Conservation (phyloP, 2,797 vertebrate species). For the Betta splendens region DNA sequence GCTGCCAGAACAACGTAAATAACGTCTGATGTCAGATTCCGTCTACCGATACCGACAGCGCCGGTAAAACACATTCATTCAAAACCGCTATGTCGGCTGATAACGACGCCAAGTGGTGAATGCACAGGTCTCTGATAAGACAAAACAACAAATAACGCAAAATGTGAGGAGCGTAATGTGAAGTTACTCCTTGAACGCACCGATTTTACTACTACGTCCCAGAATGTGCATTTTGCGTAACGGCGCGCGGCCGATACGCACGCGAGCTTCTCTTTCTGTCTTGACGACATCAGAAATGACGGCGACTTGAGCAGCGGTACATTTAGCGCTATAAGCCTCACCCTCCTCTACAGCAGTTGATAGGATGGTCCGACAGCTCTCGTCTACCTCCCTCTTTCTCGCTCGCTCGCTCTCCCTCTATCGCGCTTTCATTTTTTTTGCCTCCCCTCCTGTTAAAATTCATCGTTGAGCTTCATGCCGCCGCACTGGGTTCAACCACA, state of each 20-base stretch:
- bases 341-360: slow-evolving; percentile 53
- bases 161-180: neutral
- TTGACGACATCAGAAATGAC: slow-evolving; percentile 58
- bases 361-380: slow-evolving; percentile 52
- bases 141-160: neutral
- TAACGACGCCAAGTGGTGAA: slow-evolving; percentile 2
- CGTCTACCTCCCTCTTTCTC: slow-evolving; percentile 26
- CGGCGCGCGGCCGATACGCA: slow-evolving; percentile 42
- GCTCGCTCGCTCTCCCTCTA: slow-evolving; percentile 19
- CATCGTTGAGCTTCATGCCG: slow-evolving; percentile 12
- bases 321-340: slow-evolving; percentile 58
- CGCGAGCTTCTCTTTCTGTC: slow-evolving; percentile 21
- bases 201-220: too few relatives aligned
- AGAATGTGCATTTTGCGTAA: slow-evolving; percentile 33
- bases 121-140: neutral
- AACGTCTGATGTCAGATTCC: slow-evolving; percentile 59
- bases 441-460: slow-evolving; percentile 11
- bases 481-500: slow-evolving; percentile 23
- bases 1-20: slow-evolving; percentile 47
- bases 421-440: slow-evolving; percentile 24
- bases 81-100: neutral
- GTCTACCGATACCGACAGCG: slow-evolving; percentile 23
- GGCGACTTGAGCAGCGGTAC: slow-evolving; percentile 21
- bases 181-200: too few relatives aligned
- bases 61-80: neutral